Evolutionary conservation across 2,797 vertebrate genomes (phyloP), one percentile per base, ranked within the genome.

Genomic region (Buphagus erythrorhynchus): DNA sequence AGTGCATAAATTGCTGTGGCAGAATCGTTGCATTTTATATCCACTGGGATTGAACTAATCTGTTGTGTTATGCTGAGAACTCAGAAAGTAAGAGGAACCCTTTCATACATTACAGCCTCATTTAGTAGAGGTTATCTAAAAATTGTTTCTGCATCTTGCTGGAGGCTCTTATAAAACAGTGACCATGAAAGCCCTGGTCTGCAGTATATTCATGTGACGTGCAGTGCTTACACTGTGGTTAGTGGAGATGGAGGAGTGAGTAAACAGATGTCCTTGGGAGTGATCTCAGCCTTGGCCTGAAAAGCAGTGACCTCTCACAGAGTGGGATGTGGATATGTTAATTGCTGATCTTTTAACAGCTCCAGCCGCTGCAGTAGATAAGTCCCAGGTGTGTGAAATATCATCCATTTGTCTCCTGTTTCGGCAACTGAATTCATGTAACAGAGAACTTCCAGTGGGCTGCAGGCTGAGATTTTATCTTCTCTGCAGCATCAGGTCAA

Each of bases 291-390:
- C 78, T 92, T 89, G 86, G 42, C 69, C 66, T 95, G 86, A 86
- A 58, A 81, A 88, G 22, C 58, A 89, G 43, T 43, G 63, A 62
- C 52, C 55, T 82, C 82, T 88, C 49, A 16, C 28, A 75, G 38
- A 59, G 19, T 36, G 63, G 80, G 61, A 71, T 71, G 67, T 0
- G 0, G 38, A 55, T 93, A 76, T 75, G 42, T 84, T 95, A 94
- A 95, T 84, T 96, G 93, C 88, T 54, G 57, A n/a, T 82, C 91
- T 93, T 82, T 75, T 92, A 91, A 78, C 91, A 86, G 61, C 71
- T 79, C 74, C 6, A 20, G 75, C 55, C 1, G 0, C 71, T 62
- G 38, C 40, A 13, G 31, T 48, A 25, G 67, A 36, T 69, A 75
- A 72, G 81, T 62, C 80, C 38, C 45, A 67, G 29, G 72, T 91